Evolutionary conservation across 2,888 invertebrate species (phyloP), one percentile per base, ranked within the genome.

Genomic region (Ypsolopha scabrella): DNA sequence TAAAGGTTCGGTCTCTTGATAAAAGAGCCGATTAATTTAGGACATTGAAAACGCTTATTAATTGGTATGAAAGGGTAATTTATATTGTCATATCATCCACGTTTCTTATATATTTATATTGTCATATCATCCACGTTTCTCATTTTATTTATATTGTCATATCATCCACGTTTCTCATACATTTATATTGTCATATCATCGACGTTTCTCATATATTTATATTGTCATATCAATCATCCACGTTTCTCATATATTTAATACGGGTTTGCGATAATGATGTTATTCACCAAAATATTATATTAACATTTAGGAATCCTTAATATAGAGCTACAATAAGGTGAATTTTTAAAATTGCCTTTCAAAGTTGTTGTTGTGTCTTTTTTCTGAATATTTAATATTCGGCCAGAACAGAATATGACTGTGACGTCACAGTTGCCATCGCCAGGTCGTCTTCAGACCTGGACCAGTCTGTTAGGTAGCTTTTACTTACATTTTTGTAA

Each of bases 11-110:
- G 64, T 60, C 69, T 75, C 77, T 79, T 64, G 60, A 72, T 63
- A 75, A 75, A 70, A 75, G 81, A 24, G 78, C 72, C 76, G 81
- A 73, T 76, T 80, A 75, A 75, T 70, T 86, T 85, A 85, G 86
- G 79, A 85, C 83, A 86, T 86, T 86, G 86, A 86, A 81, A 86
- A 86, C 86, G 86, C 86, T 86, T 86, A 86, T 86, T 86, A 86
- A 85, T 86, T 85, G 86, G 86, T 86, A 86, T 86, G 86, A 86
- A 86, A 86, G 86, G 86, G 86, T 86, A 86, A 86, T 85, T 86
- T 85, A 85, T 86, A 86, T 83, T 83, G 85, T 86, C 86, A 86
- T 86, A 85, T 86, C 86, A 86, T 86, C 85, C 86, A 86, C 82
- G 75, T 85, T 80, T 86, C 86, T 86, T 86, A 85, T 86, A 85